These are phyloP conservation scores for Sapayoa aenigma DNA, from an alignment of 2,113 vertebrate species.

Conservation along the genomic window DNA sequence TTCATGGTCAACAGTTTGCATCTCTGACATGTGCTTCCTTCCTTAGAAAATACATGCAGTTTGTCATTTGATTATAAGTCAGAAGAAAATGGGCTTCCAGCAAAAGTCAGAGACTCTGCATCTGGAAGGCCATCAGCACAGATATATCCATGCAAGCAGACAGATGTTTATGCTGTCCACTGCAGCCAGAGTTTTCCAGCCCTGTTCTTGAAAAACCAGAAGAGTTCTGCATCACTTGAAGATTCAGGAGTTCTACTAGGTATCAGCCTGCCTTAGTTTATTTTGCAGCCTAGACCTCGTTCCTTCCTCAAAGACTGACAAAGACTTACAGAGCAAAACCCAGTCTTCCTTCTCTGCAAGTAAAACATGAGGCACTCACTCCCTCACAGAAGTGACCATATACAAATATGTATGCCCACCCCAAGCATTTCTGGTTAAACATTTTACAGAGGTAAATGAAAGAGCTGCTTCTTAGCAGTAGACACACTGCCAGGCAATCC, in stretches of 20 bases:
- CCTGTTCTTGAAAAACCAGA: not conserved
- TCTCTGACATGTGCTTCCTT: not conserved
- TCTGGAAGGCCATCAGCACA: not conserved
- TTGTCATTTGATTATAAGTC: not conserved
- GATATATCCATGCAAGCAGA: not conserved
- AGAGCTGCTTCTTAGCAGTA: not conserved
- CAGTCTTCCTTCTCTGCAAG: not conserved
- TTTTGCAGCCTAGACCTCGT: not conserved
- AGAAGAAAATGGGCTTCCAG: not conserved
- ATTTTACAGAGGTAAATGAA: not conserved
- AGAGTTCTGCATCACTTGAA: not conserved
- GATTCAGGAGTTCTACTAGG: not conserved
- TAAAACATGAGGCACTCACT: not conserved
- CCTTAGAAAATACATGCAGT: not conserved
- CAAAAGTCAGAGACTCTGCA: not conserved
- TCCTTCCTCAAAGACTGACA: not conserved
- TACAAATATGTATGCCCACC: not conserved
- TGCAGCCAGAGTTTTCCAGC: not conserved
- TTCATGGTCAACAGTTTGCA: not conserved
- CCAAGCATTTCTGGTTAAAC: not conserved
- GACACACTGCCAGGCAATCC: not conserved
- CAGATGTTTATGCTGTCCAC: not conserved
- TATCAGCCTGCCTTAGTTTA: not conserved
- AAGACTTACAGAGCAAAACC: not conserved
- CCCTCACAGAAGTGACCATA: not conserved